Evolutionary conservation across 1,140 invertebrate species (phyloP), one percentile per base, ranked within the genome.

Genomic region (Chironomus tepperi): DNA sequence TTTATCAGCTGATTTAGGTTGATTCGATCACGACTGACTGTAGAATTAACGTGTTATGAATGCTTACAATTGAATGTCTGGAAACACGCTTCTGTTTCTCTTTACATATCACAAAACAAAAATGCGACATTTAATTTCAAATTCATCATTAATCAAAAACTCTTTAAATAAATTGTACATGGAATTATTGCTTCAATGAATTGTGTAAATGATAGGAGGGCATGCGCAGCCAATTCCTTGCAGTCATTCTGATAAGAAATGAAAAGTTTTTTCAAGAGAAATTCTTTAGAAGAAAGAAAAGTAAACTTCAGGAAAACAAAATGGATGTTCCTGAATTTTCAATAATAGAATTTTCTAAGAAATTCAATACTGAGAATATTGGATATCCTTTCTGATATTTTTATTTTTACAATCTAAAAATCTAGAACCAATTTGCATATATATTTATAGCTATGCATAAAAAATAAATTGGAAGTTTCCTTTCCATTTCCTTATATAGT

Each of bases 61-160:
- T 67, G 64, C 18, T 67, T 18, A 67, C 64, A 67, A 67, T 67
- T 67, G 64, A 67, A 67, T 67, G 64, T 67, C 64, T 67, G 64
- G 64, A 67, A 67, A 18, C 64, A 67, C 64, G 64, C 64, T 16
- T 19, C 18, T 67, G 24, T 34, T 34, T 34, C 24, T 34, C 24
- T 34, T 34, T 34, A 16, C n/a, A 67, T 67, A 67, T 67, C 64
- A 67, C 64, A 67, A 15, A 57, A 67, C 64, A 67, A 67, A 57
- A 67, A 67, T 67, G 64, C 18, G 64, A 67, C 64, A 67, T 67
- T 67, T 67, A 67, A 67, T 19, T 67, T 67, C n/a, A 67, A 19
- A 67, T 67, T 67, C 64, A 67, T 67, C 64, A 67, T 67, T 67
- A 67, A 67, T 67, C 64, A 67, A 67, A 19, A 67, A 67, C 64